Base-by-base conservation (phyloP, 1,140 invertebrate genomes). In the Homalodisca vitripennis region DNA sequence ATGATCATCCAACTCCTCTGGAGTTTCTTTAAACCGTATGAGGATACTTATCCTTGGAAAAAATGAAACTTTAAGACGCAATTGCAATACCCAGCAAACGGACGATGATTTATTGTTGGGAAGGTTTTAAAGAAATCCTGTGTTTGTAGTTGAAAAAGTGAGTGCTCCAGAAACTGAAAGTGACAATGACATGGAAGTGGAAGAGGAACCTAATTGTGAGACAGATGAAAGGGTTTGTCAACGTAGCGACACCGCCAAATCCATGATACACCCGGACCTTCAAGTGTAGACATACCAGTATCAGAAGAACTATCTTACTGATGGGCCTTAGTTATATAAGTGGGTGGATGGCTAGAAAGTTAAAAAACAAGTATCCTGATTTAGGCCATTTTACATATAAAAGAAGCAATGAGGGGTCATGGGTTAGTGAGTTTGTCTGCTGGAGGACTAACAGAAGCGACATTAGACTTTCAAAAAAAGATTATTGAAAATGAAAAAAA, bases 1-100 rank as follows among this genome's bases (percentile, higher is more conserved):
- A 69, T 66, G 68, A 72, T 41, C 70, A 72, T 34, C 71, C 71
- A 6, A 70, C 69, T 13, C 71, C 71, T n/a, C 10, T 71, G 1
- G 51, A 72, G 27, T 27, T 34, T 24, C 13, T 72, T 1, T 51
- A n/a, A n/a, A 72, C 27, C 24, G 68, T 1, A 72, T 72, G 1
- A 47, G 55, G 26, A 24, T 72, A 41, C 12, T 72, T 13, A 29
- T 71, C 13, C 24, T 71, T 12, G 70, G 70, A 6, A 71, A 71
- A 71, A 71, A 64, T 71, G 70, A 53, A 27, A 66, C 3, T 29
- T 12, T 71, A 24, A 24, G 48, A 32, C 24, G 2, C 17, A 32
- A 65, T 12, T 24, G 13, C 24, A 69, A 69, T 32, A 69, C 67
- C 3, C 24, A 29, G 53, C 22, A 63, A 62, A 62, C 57, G 3